A percentile compares a stretch with the other conserved stretches of the same genome.
Conservation (phyloP, 1,140 invertebrate species). For the Platorchestia sp. region DNA sequence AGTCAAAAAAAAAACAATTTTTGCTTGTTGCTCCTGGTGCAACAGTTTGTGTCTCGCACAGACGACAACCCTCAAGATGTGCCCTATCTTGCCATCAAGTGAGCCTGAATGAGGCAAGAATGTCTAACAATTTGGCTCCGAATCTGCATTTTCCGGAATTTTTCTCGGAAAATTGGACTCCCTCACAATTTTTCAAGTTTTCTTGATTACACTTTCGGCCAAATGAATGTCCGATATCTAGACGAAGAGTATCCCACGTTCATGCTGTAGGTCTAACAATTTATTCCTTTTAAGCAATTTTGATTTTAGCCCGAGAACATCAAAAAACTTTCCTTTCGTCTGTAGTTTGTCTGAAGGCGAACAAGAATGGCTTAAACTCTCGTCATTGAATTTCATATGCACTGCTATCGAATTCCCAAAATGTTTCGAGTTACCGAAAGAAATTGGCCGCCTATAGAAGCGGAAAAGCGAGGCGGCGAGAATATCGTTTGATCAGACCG, state of each 20-base stretch:
- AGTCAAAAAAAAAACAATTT: background rate
- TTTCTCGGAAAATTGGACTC: background rate
- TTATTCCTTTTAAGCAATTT: background rate
- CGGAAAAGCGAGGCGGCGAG: slow-evolving; percentile 5
- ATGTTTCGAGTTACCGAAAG: slow-evolving; percentile 51
- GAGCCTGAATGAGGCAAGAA: slow-evolving; percentile 6
- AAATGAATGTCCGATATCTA: background rate
- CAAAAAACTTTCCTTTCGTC: slow-evolving; percentile 38
- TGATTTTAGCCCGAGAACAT: background rate
- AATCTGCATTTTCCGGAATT: background rate
- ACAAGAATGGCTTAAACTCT: slow-evolving; percentile 53
- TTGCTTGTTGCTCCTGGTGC: background rate
- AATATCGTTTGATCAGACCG: slow-evolving; percentile 40
- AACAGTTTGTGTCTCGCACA: background rate
- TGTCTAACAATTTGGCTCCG: slow-evolving; percentile 6
- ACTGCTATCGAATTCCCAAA: slow-evolving; percentile 50
- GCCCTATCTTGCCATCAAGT: background rate
- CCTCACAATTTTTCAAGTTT: background rate
- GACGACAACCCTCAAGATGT: background rate
- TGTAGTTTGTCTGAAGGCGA: slow-evolving; percentile 54
- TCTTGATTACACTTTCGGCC: background rate
- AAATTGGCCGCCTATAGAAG: slow-evolving; percentile 51
- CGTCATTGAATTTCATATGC: slow-evolving; percentile 55
- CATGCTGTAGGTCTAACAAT: background rate
- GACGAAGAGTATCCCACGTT: background rate